Percentiles rank a stretch among this genome's conserved stretches.
phyloP scores from a whole-genome alignment of 2,888 invertebrate genomes.

The Cantharis rufa region DNA sequence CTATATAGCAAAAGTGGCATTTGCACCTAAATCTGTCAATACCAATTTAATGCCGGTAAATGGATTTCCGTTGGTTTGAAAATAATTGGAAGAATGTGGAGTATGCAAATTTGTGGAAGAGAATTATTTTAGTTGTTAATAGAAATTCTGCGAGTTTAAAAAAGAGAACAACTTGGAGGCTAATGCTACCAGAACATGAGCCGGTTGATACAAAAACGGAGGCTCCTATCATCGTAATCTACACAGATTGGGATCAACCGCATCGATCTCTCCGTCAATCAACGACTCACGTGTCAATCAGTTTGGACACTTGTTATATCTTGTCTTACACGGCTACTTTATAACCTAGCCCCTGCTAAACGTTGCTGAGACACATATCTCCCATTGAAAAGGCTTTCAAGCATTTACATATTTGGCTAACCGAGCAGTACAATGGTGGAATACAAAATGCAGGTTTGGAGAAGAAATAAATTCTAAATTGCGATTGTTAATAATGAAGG shows the following conservation, averaged over 20 bases:
- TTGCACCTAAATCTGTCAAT: background rate
- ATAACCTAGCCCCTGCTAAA: constrained; percentile 43
- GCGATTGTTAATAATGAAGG: background rate
- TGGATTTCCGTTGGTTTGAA: background rate
- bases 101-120: background rate
- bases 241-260: constrained; percentile 58
- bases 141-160: background rate
- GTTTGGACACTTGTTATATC: constrained; percentile 53
- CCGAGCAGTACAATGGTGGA: background rate
- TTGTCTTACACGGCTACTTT: constrained; percentile 55
- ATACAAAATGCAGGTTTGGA: background rate
- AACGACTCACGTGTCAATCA: constrained; percentile 58
- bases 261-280: constrained; percentile 57
- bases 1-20: background rate
- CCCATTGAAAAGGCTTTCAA: constrained; percentile 14
- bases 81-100: background rate
- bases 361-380: constrained; percentile 36
- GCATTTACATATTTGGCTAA: background rate
- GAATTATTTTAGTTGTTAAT: background rate
- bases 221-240: constrained; percentile 49
- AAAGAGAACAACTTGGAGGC: constrained; percentile 5
- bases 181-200: constrained; percentile 8
- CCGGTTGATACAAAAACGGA: constrained; percentile 25
- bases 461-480: background rate
- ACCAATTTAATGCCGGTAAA: background rate